These are phyloP conservation scores for Macrosoma leucophasiata DNA, from an alignment of 2,888 invertebrate species.

Conservation along the genomic window DNA sequence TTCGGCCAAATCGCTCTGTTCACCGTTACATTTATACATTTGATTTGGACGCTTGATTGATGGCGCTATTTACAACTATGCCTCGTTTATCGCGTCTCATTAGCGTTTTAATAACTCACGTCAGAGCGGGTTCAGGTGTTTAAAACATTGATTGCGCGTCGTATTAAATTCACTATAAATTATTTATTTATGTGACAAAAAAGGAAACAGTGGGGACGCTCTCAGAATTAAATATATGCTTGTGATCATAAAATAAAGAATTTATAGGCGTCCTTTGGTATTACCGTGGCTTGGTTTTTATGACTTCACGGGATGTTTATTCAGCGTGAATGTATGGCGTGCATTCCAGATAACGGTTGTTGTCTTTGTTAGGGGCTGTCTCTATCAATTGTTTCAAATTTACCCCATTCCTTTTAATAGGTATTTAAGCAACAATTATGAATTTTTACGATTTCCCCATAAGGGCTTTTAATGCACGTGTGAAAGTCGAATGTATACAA, in stretches of 20 bases:
- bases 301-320: slow-evolving; percentile 70
- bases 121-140: slow-evolving; percentile 32
- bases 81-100: slow-evolving; percentile 39
- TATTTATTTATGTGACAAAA: slow-evolving; percentile 63
- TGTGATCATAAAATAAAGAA: slow-evolving; percentile 71
- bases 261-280: slow-evolving; percentile 73
- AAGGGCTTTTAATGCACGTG: slow-evolving; percentile 30
- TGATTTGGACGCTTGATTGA: slow-evolving; percentile 33
- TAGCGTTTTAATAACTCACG: slow-evolving; percentile 40
- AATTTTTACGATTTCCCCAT: slow-evolving; percentile 22
- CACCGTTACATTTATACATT: slow-evolving; percentile 31
- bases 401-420: no score
- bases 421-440: no score
- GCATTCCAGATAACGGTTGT: slow-evolving; percentile 50
- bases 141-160: slow-evolving; percentile 51
- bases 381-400: no score
- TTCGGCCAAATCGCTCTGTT: slow-evolving; percentile 31
- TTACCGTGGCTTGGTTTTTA: slow-evolving; percentile 70
- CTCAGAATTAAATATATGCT: slow-evolving; percentile 71
- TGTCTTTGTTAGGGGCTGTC: no score
- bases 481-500: slow-evolving; percentile 39
- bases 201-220: slow-evolving; percentile 63
- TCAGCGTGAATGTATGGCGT: slow-evolving; percentile 59
- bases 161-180: slow-evolving; percentile 59
- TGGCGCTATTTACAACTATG: slow-evolving; percentile 41